Percentiles rank a stretch among this genome's conserved stretches.
Conservation (phyloP, 2,888 invertebrate genomes). For the Amphipoea lucens region DNA sequence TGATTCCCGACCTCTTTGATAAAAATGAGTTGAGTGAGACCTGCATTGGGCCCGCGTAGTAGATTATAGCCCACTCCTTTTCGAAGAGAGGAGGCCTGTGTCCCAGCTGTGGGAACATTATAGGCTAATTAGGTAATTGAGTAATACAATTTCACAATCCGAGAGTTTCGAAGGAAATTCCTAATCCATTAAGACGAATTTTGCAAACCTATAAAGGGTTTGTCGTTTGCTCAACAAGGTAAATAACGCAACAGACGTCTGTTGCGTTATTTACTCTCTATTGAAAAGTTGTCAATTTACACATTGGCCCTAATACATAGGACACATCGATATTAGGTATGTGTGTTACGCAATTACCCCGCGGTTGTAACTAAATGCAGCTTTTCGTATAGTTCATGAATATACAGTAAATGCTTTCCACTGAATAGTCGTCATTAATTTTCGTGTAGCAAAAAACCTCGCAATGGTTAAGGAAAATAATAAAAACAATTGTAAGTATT, state of each 20-base stretch:
- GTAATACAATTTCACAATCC: not conserved
- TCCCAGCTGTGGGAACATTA: too few species aligned
- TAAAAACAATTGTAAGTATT: not conserved
- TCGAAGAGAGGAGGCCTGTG: too few species aligned
- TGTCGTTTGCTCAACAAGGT: not conserved
- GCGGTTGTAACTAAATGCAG: not conserved
- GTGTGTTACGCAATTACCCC: not conserved
- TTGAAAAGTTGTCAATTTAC: too few species aligned
- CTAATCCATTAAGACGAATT: not conserved
- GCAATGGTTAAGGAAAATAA: not conserved
- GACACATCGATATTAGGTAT: too few species aligned
- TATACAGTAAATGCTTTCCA: not conserved
- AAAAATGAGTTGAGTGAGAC: too few species aligned
- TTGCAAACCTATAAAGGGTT: not conserved
- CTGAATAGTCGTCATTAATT: not conserved
- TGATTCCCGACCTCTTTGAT: too few species aligned
- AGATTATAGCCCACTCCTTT: too few species aligned
- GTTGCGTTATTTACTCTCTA: too few species aligned
- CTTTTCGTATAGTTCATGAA: not conserved
- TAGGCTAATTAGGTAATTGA: not conserved
- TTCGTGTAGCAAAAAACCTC: not conserved
- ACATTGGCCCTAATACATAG: too few species aligned
- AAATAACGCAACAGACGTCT: too few species aligned
- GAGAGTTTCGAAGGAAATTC: not conserved
- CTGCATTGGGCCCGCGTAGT: too few species aligned